These are phyloP conservation scores for Dissostichus mawsoni DNA, from an alignment of 2,113 vertebrate genomes.

Conservation along the genomic window DNA sequence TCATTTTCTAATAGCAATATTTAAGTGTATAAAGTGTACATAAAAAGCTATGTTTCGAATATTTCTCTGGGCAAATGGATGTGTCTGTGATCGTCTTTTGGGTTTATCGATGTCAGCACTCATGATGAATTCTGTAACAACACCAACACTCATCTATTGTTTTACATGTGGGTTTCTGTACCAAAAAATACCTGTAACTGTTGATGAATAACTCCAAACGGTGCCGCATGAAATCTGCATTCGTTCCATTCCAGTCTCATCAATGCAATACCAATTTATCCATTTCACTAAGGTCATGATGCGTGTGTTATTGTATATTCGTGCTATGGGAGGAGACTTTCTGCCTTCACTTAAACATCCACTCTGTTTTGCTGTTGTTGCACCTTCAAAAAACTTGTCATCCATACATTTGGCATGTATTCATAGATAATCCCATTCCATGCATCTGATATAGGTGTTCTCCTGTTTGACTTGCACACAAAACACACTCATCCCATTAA, in stretches of 20 bases:
- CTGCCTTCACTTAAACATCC: conserved; percentile 59
- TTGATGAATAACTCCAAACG: conserved; percentile 60
- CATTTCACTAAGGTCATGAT: conserved; percentile 53
- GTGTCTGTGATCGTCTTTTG: conserved; percentile 80
- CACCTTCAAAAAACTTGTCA: conserved; percentile 47
- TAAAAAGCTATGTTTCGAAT: conserved; percentile 79
- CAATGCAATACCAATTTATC: conserved; percentile 53
- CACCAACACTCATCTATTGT: conserved; percentile 46
- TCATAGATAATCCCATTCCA: conserved; percentile 53
- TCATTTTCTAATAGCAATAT: conserved; percentile 86
- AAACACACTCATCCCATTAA: conserved; percentile 32
- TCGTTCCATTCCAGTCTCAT: conserved; percentile 52
- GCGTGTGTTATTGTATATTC: conserved; percentile 58
- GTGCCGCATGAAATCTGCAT: conserved; percentile 76
- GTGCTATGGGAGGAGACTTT: conserved; percentile 57
- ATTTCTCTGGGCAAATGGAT: conserved; percentile 79
- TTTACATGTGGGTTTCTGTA: conserved; percentile 72
- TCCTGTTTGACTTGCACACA: conserved; percentile 60
- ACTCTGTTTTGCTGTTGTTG: conserved; percentile 59
- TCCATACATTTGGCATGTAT: conserved; percentile 63
- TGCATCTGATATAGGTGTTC: conserved; percentile 56
- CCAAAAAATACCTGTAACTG: conserved; percentile 57
- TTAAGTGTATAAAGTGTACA: conserved; percentile 85
- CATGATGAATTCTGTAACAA: conserved; percentile 65
- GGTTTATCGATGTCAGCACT: conserved; percentile 75